phyloP scores from a whole-genome alignment of 2,113 vertebrate genomes.

The Forbesichthys papilliferus region DNA sequence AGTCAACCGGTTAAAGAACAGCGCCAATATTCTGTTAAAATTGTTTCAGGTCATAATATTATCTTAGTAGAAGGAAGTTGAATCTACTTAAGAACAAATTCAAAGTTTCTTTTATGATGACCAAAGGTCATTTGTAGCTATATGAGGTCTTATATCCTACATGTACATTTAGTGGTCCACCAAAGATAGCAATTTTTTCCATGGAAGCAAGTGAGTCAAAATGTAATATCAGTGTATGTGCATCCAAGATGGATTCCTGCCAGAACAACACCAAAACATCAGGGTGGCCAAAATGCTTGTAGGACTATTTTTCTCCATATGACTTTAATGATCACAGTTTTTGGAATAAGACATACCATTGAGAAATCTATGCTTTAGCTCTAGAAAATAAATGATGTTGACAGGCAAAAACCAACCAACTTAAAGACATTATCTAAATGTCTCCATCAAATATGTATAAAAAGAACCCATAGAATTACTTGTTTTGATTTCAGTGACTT shows the following conservation, averaged over 20 bases:
- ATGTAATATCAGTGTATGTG: slow-evolving; percentile 8
- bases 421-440: slow-evolving; percentile 21
- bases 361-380: slow-evolving; percentile 6
- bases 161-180: neutral
- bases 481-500: neutral
- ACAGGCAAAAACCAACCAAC: slow-evolving; percentile 17
- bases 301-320: slow-evolving; percentile 14
- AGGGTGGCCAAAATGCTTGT: neutral
- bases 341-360: slow-evolving; percentile 1
- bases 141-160: too few species aligned
- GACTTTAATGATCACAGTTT: slow-evolving; percentile 18
- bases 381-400: slow-evolving; percentile 12
- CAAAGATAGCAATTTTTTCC: neutral
- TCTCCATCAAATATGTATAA: slow-evolving; percentile 3
- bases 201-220: slow-evolving; percentile 8
- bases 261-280: slow-evolving; percentile 15
- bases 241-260: slow-evolving; percentile 15
- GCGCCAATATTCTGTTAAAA: neutral
- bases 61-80: neutral
- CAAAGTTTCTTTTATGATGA: too few species aligned
- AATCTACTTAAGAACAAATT: neutral
- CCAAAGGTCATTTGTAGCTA: too few species aligned
- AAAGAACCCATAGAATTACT: neutral
- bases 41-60: neutral
- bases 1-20: too few species aligned